A percentile compares a stretch with the other conserved stretches of the same genome.
Evolutionary conservation across 2,113 vertebrate genomes (phyloP).

Genomic region (Hyperopisus bebe): DNA sequence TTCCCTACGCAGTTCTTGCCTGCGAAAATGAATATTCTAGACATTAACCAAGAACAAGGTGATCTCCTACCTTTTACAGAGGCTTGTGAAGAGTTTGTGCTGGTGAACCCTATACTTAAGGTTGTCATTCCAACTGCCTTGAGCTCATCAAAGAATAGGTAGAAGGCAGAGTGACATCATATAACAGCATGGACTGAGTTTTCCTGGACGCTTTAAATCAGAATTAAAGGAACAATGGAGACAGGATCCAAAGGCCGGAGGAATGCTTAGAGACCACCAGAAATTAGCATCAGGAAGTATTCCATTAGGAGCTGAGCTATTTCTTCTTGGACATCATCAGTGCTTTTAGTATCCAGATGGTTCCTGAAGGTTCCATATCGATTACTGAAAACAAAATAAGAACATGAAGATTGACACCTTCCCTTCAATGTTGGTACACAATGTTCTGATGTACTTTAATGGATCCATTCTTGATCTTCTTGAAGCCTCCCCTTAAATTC

Average conservation of each 20-base stretch:
- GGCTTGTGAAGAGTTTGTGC: background rate
- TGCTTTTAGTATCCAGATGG: background rate
- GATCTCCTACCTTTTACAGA: background rate
- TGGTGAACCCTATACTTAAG: background rate
- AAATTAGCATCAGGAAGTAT: background rate
- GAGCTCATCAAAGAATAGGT: background rate
- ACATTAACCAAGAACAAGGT: background rate
- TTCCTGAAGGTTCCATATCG: background rate
- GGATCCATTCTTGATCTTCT: background rate
- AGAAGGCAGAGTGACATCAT: background rate
- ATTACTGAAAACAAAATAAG: background rate
- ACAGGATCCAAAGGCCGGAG: background rate
- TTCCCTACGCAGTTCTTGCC: background rate
- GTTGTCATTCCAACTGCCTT: background rate
- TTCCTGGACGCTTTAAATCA: background rate
- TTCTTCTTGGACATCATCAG: background rate
- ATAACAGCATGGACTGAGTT: background rate
- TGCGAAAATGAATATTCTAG: background rate
- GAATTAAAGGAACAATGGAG: background rate
- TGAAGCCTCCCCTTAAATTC: background rate
- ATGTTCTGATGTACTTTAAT: background rate
- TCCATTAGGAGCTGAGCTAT: background rate
- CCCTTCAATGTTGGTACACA: background rate
- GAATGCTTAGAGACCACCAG: background rate
- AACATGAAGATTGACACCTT: background rate